Evolutionary conservation across 2,113 vertebrate genomes (phyloP).

Genomic region (Hirundichthys speculiger): DNA sequence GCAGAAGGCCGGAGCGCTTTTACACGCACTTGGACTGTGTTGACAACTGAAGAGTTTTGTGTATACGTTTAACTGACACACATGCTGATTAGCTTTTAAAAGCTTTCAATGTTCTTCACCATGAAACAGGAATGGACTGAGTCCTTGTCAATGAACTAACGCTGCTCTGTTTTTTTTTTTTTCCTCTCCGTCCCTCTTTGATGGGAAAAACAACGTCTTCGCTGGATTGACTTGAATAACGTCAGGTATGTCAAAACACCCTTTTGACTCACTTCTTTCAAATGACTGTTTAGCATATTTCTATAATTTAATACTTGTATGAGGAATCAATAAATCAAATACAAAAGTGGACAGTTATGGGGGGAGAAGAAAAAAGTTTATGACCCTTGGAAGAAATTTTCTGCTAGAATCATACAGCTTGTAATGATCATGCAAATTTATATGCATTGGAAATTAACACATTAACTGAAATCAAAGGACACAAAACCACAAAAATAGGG

Average conservation of each 20-base stretch:
- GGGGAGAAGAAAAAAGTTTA: too few relatives aligned
- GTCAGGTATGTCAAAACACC: constrained; percentile 71
- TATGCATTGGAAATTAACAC: constrained; percentile 41
- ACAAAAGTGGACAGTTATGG: too few relatives aligned
- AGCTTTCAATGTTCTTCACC: constrained; percentile 19
- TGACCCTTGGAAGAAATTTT: too few relatives aligned
- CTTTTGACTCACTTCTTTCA: constrained; percentile 22
- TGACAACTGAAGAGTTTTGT: constrained; percentile 13
- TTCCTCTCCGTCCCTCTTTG: constrained; percentile 15
- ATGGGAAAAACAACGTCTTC: constrained; percentile 45
- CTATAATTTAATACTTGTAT: too few relatives aligned
- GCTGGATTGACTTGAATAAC: constrained; percentile 30
- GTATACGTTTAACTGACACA: constrained; percentile 15
- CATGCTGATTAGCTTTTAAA: too few relatives aligned
- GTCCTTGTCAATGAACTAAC: constrained; percentile 40
- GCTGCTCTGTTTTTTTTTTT: constrained; percentile 16
- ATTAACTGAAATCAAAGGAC: constrained; percentile 35
- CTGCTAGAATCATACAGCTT: neutral
- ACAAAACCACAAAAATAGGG: neutral
- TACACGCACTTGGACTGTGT: too few relatives aligned
- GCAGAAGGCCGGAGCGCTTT: constrained; percentile 28
- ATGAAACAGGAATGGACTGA: constrained; percentile 33
- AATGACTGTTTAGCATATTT: neutral
- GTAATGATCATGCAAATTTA: constrained; percentile 27
- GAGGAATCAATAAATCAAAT: too few relatives aligned